Evolutionary conservation across 2,113 vertebrate genomes (phyloP).

Genomic region (Ptyas mucosa): DNA sequence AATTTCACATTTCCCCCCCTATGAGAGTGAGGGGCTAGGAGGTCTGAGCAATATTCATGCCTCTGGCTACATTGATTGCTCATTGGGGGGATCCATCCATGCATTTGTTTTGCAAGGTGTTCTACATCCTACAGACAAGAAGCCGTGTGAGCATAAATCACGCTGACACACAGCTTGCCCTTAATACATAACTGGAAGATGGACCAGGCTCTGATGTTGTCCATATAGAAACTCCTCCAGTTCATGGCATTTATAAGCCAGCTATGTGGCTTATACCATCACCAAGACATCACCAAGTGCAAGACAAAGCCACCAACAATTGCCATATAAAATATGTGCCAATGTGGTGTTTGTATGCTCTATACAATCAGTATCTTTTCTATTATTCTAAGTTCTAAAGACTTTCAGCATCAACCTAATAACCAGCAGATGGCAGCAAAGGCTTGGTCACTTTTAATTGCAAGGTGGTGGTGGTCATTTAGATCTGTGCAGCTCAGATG

Average conservation of each 20-base stretch:
- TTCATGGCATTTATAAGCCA: neutral
- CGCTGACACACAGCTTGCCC: neutral
- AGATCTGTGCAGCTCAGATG: neutral
- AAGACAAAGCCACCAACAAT: neutral
- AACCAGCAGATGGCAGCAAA: neutral
- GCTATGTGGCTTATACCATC: neutral
- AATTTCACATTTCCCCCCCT: neutral
- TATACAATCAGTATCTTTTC: neutral
- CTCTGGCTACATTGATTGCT: neutral
- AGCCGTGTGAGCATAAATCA: neutral
- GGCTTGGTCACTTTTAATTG: neutral
- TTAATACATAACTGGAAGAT: neutral
- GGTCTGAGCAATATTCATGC: neutral
- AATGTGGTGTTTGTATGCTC: neutral
- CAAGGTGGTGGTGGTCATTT: neutral
- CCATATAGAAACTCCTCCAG: neutral
- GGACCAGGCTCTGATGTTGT: neutral
- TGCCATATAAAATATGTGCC: neutral
- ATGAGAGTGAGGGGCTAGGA: neutral
- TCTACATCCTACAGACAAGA: neutral
- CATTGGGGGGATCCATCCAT: neutral
- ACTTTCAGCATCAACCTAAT: neutral
- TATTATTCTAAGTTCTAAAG: neutral
- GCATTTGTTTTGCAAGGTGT: neutral
- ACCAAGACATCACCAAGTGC: neutral